A percentile compares a stretch with the other conserved stretches of the same genome.
These are phyloP conservation scores for Dallia pectoralis DNA, from an alignment of 2,797 vertebrate species.

Conservation along the genomic window DNA sequence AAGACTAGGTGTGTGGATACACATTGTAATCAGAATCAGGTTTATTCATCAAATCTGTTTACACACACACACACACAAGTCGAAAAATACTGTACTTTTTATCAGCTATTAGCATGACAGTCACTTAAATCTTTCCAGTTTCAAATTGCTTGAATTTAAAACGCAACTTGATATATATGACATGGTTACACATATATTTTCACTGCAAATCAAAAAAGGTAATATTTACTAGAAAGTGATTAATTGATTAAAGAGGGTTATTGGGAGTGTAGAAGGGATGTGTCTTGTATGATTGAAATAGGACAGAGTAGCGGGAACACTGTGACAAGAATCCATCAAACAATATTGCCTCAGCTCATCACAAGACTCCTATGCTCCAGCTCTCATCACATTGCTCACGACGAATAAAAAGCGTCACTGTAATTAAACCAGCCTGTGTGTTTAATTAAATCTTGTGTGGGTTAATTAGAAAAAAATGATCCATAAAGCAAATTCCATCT, in stretches of 20 bases:
- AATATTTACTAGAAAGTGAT: not conserved
- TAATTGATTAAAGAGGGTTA: slow-evolving; percentile 5
- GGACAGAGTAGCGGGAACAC: slow-evolving; percentile 31
- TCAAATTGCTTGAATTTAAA: no score
- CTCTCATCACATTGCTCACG: slow-evolving; percentile 41
- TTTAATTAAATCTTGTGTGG: slow-evolving; percentile 74
- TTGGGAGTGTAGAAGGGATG: slow-evolving; percentile 11
- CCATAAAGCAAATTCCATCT: slow-evolving; percentile 65
- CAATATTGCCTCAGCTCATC: slow-evolving; percentile 50
- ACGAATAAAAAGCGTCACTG: slow-evolving; percentile 37
- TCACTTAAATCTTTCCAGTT: no score
- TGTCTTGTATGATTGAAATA: slow-evolving; percentile 22
- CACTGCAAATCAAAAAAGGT: not conserved
- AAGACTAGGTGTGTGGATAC: no score
- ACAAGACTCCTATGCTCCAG: slow-evolving; percentile 28
- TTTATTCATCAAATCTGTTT: no score
- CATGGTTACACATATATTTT: no score
- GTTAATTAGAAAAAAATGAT: slow-evolving; percentile 74
- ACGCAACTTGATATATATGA: no score
- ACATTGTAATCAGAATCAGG: no score
- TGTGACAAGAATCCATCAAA: slow-evolving; percentile 49
- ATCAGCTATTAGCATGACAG: no score
- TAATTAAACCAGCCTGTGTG: slow-evolving; percentile 66
- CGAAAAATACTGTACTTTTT: no score
- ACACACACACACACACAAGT: no score